These are phyloP conservation scores for Tyto alba DNA, from an alignment of 2,113 vertebrate genomes.

Conservation along the genomic window DNA sequence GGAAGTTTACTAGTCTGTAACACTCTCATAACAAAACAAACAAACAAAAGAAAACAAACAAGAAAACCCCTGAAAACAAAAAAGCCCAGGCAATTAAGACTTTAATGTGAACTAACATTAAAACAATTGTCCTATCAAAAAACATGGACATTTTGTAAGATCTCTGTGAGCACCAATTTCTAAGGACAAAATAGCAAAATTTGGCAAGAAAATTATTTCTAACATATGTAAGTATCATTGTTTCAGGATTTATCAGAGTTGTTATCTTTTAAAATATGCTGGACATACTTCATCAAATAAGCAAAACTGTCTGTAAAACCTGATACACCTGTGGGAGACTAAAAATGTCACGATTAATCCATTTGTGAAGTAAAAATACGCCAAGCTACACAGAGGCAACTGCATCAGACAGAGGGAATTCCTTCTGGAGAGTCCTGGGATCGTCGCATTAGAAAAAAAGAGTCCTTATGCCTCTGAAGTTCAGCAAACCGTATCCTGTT, in stretches of 20 bases:
- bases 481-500: background rate
- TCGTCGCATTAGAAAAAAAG: background rate
- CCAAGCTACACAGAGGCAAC: background rate
- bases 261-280: background rate
- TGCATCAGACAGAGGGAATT: background rate
- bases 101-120: background rate
- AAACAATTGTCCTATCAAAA: background rate
- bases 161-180: background rate
- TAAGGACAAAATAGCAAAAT: background rate
- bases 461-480: background rate
- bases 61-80: background rate
- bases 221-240: background rate
- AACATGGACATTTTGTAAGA: background rate
- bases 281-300: background rate
- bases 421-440: background rate
- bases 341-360: background rate
- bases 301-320: background rate
- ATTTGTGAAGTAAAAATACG: background rate
- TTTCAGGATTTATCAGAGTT: background rate
- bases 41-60: no score
- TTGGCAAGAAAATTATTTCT: background rate
- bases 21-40: background rate
- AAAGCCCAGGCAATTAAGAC: background rate
- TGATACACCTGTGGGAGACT: background rate
- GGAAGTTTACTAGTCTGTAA: background rate